A percentile compares a stretch with the other conserved stretches of the same genome.
Conservation (phyloP, 35 echinoderm and acorn worm species). For the Lytechinus variegatus region DNA sequence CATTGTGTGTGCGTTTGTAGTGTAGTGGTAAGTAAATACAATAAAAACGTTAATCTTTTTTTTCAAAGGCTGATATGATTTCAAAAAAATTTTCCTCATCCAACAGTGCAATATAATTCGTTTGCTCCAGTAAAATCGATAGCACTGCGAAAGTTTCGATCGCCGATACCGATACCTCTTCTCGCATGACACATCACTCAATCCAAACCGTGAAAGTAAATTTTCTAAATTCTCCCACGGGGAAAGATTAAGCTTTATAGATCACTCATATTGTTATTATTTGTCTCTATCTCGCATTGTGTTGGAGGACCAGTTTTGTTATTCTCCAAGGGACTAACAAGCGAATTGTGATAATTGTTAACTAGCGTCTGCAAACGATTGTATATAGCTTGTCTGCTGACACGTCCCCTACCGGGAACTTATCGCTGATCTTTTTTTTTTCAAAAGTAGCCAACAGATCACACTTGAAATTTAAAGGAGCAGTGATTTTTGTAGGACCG, state of each 20-base stretch:
- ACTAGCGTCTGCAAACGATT: neutral
- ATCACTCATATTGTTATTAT: neutral
- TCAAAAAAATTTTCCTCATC: too few species aligned
- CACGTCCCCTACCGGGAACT: neutral
- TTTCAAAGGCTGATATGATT: neutral
- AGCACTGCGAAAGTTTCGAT: neutral
- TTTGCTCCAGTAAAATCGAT: neutral
- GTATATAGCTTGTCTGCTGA: neutral
- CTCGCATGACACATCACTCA: neutral
- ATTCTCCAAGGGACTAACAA: neutral
- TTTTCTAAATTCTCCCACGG: neutral
- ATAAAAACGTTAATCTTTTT: neutral
- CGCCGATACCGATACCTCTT: neutral
- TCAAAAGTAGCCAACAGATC: neutral
- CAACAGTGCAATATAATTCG: neutral
- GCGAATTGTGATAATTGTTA: neutral
- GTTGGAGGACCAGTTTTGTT: neutral
- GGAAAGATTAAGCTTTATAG: neutral
- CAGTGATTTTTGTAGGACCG: neutral
- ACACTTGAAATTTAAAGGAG: neutral
- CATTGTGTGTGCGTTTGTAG: too few species aligned
- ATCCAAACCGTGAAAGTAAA: neutral
- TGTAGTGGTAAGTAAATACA: too few species aligned
- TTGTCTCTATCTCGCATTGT: neutral
- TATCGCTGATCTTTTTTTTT: constrained; percentile 13